Conservation (phyloP, 2,888 invertebrate genomes). For the Nycteola revayana region DNA sequence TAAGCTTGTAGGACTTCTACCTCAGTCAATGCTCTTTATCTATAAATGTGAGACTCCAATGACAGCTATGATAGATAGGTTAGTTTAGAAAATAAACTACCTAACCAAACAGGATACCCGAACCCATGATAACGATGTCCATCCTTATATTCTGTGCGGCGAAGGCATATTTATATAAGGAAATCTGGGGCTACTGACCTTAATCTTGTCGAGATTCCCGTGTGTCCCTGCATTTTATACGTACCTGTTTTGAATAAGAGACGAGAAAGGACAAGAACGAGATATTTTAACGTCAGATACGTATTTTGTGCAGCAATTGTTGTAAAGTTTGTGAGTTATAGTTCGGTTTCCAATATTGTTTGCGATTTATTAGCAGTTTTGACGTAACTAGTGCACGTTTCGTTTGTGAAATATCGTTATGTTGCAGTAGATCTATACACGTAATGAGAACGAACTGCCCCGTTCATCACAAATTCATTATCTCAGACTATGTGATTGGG, state of each 20-base stretch:
- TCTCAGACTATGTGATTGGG: too few species aligned
- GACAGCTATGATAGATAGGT: slow-evolving; percentile 75
- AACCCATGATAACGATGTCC: slow-evolving; percentile 60
- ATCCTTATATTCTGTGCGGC: slow-evolving; percentile 47
- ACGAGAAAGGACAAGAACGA: too few species aligned
- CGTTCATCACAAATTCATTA: too few species aligned
- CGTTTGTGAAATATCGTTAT: too few species aligned
- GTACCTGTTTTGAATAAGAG: background rate
- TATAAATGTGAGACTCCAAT: slow-evolving; percentile 39
- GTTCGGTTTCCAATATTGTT: slow-evolving; percentile 17
- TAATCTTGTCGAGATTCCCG: slow-evolving; percentile 27
- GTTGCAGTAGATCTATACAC: too few species aligned
- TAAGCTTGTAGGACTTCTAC: slow-evolving; percentile 26
- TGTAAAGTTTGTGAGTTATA: too few species aligned
- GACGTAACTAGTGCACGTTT: too few species aligned
- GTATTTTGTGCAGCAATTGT: too few species aligned
- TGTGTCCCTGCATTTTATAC: slow-evolving; percentile 20
- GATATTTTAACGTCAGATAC: too few species aligned
- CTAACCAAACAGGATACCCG: slow-evolving; percentile 69
- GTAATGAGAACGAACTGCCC: too few species aligned
- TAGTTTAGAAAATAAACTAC: slow-evolving; percentile 56
- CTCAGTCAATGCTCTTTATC: slow-evolving; percentile 54
- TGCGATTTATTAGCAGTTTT: too few species aligned
- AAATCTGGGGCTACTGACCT: slow-evolving; percentile 44
- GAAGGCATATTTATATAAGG: slow-evolving; percentile 40